Evolutionary conservation across 2,113 vertebrate genomes (phyloP).

Genomic region (Murina feae): DNA sequence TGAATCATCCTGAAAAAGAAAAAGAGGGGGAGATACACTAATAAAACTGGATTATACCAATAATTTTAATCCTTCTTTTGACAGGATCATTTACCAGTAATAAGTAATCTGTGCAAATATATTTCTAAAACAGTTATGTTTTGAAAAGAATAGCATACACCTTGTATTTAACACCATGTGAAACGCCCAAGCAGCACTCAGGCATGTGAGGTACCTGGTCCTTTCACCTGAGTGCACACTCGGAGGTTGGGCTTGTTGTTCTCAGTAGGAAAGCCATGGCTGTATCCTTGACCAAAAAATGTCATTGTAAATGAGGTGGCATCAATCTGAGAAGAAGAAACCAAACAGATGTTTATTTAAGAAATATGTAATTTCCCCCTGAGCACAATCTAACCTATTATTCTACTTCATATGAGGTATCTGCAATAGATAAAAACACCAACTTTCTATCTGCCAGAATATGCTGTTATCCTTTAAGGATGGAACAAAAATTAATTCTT

Average conservation of each 20-base stretch:
- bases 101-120: background rate
- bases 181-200: background rate
- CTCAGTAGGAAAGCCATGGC: slow-evolving; percentile 82
- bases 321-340: slow-evolving; percentile 86
- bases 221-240: slow-evolving; percentile 93
- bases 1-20: background rate
- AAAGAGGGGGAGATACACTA: background rate
- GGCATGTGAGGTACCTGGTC: slow-evolving; percentile 86
- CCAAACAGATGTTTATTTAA: background rate
- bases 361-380: background rate
- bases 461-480: background rate
- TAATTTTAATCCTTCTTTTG: background rate
- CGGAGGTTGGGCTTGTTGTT: slow-evolving; percentile 88
- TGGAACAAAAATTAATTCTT: background rate
- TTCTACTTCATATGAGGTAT: background rate
- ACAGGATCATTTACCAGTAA: slow-evolving; percentile 11
- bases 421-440: background rate
- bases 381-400: background rate
- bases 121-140: slow-evolving; percentile 1
- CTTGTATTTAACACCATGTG: background rate
- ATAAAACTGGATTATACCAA: background rate
- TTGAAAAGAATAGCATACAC: background rate
- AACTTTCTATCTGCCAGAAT: background rate
- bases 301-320: slow-evolving; percentile 90
- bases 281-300: slow-evolving; percentile 93